phyloP scores from a whole-genome alignment of 2,797 vertebrate species.

The Odontamblyopus lacepedii region DNA sequence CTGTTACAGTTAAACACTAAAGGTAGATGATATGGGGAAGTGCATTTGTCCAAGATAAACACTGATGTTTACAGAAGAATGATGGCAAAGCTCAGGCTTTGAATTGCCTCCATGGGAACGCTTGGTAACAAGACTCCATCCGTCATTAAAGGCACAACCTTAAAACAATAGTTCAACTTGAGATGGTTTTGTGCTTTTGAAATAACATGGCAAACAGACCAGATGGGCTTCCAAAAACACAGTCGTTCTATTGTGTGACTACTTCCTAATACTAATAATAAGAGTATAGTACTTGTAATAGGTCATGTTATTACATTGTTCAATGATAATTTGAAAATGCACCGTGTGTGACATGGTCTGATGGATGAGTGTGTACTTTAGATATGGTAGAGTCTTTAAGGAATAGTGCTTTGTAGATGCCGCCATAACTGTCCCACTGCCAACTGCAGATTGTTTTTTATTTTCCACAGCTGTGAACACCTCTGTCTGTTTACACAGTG shows the following conservation, averaged over 20 bases:
- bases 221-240: not conserved
- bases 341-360: not conserved
- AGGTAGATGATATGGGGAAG: conserved; percentile 51
- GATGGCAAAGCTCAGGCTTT: conserved; percentile 6
- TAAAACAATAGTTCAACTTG: not conserved
- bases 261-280: not conserved
- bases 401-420: conserved; percentile 5
- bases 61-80: conserved; percentile 40
- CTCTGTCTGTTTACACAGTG: not conserved
- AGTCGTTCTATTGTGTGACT: not conserved
- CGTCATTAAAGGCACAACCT: conserved; percentile 16
- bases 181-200: not conserved
- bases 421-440: conserved; percentile 28
- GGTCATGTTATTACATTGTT: not conserved
- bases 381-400: not conserved
- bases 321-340: not conserved
- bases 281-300: not conserved
- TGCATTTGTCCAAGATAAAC: conserved; percentile 37
- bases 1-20: not conserved
- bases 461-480: conserved; percentile 38
- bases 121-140: conserved; percentile 4
- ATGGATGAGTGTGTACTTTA: not conserved
- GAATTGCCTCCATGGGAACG: conserved; percentile 28
- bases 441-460: conserved; percentile 23
- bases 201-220: not conserved